phyloP scores from a whole-genome alignment of 2,113 vertebrate species.

The Vombatus ursinus region DNA sequence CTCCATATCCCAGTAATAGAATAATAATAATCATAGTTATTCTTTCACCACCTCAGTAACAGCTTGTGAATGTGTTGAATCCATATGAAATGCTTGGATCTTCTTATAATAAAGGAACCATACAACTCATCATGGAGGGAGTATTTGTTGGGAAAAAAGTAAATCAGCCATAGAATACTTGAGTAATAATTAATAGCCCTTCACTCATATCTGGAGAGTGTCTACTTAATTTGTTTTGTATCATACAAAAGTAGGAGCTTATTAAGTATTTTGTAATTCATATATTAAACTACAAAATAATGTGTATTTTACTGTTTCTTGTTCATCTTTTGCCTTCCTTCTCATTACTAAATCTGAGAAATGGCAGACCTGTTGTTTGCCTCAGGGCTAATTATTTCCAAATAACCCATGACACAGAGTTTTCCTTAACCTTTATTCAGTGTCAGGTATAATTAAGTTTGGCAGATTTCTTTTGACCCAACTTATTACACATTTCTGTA shows the following conservation, averaged over 20 bases:
- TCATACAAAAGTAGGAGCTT: not conserved
- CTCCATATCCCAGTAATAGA: not conserved
- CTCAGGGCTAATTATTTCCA: not conserved
- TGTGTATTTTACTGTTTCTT: not conserved
- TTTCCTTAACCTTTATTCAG: not conserved
- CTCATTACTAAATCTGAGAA: not conserved
- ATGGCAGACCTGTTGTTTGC: not conserved
- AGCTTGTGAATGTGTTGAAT: not conserved
- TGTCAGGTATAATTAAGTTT: constrained; percentile 13
- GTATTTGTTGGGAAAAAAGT: not conserved
- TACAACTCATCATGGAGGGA: not conserved
- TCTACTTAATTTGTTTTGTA: not conserved
- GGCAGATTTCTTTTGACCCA: not conserved
- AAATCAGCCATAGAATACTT: not conserved
- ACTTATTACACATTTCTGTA: not conserved
- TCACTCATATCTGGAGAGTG: not conserved
- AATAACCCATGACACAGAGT: not conserved
- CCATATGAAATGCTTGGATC: not conserved
- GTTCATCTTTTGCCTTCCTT: not conserved
- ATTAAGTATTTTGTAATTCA: not conserved
- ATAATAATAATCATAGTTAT: not conserved
- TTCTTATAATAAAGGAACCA: not conserved
- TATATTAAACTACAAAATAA: not conserved
- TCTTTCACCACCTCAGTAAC: not conserved
- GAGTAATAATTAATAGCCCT: not conserved